Percentiles rank a stretch among this genome's conserved stretches.
Conservation (phyloP, 2,888 invertebrate genomes). For the Pegoplata infirma region DNA sequence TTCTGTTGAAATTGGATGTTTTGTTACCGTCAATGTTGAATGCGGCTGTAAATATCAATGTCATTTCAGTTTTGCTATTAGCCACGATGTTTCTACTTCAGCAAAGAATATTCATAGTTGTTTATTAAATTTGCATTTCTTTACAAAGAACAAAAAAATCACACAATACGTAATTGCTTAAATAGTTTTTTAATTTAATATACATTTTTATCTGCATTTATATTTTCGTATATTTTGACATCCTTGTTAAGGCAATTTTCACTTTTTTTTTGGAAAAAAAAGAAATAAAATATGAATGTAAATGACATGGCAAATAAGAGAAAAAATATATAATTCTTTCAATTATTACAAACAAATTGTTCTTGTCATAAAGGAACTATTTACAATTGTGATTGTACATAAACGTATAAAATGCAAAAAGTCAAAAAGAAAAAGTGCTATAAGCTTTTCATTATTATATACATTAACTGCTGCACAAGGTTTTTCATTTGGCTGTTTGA, state of each 20-base stretch:
- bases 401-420: not conserved
- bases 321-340: not conserved
- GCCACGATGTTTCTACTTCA: no score
- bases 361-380: not conserved
- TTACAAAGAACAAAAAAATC: no score
- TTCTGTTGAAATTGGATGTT: no score
- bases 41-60: no score
- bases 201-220: no score
- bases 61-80: no score
- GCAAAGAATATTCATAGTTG: no score
- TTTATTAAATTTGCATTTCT: no score
- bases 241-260: not conserved
- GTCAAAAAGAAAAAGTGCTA: not conserved
- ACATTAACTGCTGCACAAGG: not conserved
- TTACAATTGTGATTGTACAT: not conserved
- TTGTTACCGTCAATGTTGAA: no score
- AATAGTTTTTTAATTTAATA: no score
- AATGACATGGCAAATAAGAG: not conserved
- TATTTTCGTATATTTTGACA: no score
- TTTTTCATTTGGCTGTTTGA: not conserved
- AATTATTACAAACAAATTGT: constrained; percentile 16
- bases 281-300: not conserved
- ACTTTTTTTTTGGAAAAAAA: not conserved
- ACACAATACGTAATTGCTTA: no score
- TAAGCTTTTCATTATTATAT: not conserved